A percentile compares a stretch with the other conserved stretches of the same genome.
These are phyloP conservation scores for Micropoecilia bifurca DNA, from an alignment of 2,797 vertebrate species.

Conservation along the genomic window DNA sequence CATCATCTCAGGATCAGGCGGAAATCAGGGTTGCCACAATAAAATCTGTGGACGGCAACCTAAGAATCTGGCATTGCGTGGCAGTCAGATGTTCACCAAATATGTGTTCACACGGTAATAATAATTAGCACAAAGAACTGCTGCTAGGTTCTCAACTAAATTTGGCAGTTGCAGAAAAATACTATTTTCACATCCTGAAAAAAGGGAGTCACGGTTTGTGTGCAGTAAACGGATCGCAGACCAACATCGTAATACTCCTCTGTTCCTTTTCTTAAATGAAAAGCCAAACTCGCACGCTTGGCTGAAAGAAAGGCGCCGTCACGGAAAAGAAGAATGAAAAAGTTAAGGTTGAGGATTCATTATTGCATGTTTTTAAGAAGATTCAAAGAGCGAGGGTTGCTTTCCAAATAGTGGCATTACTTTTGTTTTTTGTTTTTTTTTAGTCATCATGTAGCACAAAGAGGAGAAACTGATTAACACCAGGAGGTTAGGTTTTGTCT, in stretches of 20 bases:
- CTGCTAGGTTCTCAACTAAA: conserved; percentile 71
- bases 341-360: conserved; percentile 85
- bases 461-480: conserved; percentile 72
- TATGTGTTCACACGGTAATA: conserved; percentile 45
- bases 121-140: conserved; percentile 44
- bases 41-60: conserved; percentile 53
- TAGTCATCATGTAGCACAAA: conserved; percentile 63
- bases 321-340: conserved; percentile 60
- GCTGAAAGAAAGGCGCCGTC: conserved; percentile 57
- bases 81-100: conserved; percentile 65
- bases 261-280: conserved; percentile 66
- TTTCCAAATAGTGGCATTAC: conserved; percentile 73
- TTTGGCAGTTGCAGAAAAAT: conserved; percentile 81
- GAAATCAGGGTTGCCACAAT: conserved; percentile 38
- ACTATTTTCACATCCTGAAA: conserved; percentile 70
- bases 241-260: conserved; percentile 69
- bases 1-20: conserved; percentile 40
- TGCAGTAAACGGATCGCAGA: conserved; percentile 53
- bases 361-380: conserved; percentile 86
- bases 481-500: conserved; percentile 81
- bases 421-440: conserved; percentile 43
- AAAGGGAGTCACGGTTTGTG: conserved; percentile 43
- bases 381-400: conserved; percentile 69
- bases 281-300: conserved; percentile 62
- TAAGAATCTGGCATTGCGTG: conserved; percentile 48